Conservation (phyloP, 2,888 invertebrate genomes). For the Galerucella pusilla region DNA sequence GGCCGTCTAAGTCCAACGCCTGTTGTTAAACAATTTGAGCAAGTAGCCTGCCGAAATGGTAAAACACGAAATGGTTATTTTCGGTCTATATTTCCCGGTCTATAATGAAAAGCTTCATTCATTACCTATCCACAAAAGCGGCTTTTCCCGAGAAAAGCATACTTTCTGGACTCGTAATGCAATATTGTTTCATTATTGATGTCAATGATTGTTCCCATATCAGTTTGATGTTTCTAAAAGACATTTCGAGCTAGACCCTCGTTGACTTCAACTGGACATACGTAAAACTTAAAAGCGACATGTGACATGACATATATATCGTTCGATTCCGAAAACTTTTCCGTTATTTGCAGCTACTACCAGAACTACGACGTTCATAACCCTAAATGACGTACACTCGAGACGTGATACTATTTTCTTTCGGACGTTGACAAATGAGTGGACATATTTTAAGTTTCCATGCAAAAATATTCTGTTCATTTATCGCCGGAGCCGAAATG, state of each 20-base stretch:
- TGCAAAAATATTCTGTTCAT: constrained; percentile 50
- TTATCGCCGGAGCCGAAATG: constrained; percentile 47
- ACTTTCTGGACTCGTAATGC: too few relatives aligned
- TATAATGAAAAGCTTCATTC: too few relatives aligned
- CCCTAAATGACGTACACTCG: constrained; percentile 56
- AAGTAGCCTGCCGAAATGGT: too few relatives aligned
- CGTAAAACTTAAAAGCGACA: constrained; percentile 50
- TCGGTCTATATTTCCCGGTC: too few relatives aligned
- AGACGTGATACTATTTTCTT: constrained; percentile 58
- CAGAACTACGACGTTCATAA: constrained; percentile 55
- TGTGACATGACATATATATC: constrained; percentile 56
- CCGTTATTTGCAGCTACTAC: constrained; percentile 57
- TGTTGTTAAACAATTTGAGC: too few relatives aligned
- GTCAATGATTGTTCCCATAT: background rate
- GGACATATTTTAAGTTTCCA: constrained; percentile 52
- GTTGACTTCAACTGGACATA: background rate
- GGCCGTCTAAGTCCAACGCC: too few relatives aligned
- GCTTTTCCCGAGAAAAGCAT: too few relatives aligned
- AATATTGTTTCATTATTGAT: background rate
- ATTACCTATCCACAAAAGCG: too few relatives aligned
- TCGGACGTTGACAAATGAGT: constrained; percentile 56
- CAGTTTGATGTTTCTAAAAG: background rate
- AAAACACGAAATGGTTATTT: too few relatives aligned
- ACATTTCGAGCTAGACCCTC: background rate
- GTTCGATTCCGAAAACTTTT: constrained; percentile 56